Percentiles rank a stretch among this genome's conserved stretches.
phyloP scores from a whole-genome alignment of 1,140 invertebrate genomes.

The Ganaspis sp. region DNA sequence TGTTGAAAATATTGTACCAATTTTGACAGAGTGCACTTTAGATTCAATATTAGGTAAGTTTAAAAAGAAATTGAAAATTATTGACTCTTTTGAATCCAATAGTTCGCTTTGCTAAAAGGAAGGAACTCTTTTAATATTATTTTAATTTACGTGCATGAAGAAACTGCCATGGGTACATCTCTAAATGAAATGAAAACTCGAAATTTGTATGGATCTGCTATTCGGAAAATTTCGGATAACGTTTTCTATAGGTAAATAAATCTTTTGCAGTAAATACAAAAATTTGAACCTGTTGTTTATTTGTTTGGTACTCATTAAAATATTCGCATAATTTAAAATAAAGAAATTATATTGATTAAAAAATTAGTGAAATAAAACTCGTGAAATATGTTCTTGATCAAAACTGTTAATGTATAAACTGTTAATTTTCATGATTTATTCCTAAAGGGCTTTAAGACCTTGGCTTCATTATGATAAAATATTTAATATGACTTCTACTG shows the following conservation, averaged over 20 bases:
- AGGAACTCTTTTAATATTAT: too few relatives aligned
- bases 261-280: background rate
- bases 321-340: too few relatives aligned
- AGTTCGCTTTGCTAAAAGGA: too few relatives aligned
- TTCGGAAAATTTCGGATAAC: conserved; percentile 74
- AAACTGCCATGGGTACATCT: conserved; percentile 89
- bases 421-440: background rate
- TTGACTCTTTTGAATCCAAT: conserved; percentile 37
- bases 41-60: conserved; percentile 89
- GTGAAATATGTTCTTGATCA: too few relatives aligned
- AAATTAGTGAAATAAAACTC: too few relatives aligned
- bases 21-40: conserved; percentile 86
- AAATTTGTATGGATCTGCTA: conserved; percentile 87
- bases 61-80: too few relatives aligned
- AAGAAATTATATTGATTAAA: too few relatives aligned
- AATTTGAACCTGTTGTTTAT: too few relatives aligned
- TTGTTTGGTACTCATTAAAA: too few relatives aligned
- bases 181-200: conserved; percentile 83
- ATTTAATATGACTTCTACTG: conserved; percentile 77
- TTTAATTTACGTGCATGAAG: conserved; percentile 74
- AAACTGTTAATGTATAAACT: too few relatives aligned
- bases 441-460: conserved; percentile 78
- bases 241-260: conserved; percentile 47
- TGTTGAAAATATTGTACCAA: conserved; percentile 85
- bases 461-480: conserved; percentile 82